Evolutionary conservation across 2,888 invertebrate species (phyloP), one percentile per base, ranked within the genome.

Genomic region (Mythimna vitellina): DNA sequence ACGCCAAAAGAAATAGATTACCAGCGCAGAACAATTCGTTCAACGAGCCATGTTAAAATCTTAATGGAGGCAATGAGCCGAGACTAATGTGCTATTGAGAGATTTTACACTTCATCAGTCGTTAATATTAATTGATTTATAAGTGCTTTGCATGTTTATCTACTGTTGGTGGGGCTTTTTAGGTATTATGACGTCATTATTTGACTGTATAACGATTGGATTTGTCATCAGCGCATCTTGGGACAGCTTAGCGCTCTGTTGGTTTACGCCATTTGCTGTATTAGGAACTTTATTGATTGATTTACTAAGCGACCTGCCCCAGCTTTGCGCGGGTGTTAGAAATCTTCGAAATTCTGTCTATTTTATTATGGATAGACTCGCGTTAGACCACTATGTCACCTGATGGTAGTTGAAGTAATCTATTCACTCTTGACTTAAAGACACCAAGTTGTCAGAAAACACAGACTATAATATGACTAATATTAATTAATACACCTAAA

Each of bases 61-160:
- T 78, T 84, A 86, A 88, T 87, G 64, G 78, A 22, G 38, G 57
- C 74, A 85, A 86, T 86, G 83, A 84, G 81, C 71, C 83, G 83
- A 65, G 73, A 73, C 89, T 82, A 79, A 88, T 80, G 64, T 60
- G 76, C 79, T 86, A 73, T 82, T 81, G 69, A 83, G 66, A 73
- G 80, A 88, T 88, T 88, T 85, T 70, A 61, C 64, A 79, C 84
- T 78, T 54, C 65, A 56, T 73, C 65, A 60, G 35, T 70, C 70
- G 38, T 73, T 56, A 62, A 9, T 70, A 54, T 65, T 76, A 82
- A 81, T 79, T 75, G 83, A 75, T 83, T 71, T 83, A 69, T 75
- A 80, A 81, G 46, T 75, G 61, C 62, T 80, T 56, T 49, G 62
- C 38, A 25, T 53, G 25, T 67, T 67, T 54, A 35, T 38, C 51